Conservation (phyloP, 2,113 vertebrate species). For the Salminus brasiliensis region DNA sequence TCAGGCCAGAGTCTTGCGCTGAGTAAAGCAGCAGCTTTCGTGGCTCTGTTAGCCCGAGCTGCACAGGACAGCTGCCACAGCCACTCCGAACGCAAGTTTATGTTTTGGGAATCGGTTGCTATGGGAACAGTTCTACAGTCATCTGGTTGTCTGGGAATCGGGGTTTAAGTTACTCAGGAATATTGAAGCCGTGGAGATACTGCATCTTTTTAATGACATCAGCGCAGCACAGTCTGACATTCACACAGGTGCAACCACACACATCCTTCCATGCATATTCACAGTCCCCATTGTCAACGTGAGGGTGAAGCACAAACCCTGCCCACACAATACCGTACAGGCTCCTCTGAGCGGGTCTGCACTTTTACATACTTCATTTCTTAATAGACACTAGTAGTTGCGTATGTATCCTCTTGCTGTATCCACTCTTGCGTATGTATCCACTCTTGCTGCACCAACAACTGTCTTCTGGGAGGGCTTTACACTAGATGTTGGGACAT, state of each 20-base stretch:
- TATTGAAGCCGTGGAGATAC: neutral
- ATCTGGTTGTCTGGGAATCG: neutral
- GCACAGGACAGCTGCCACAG: neutral
- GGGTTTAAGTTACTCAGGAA: neutral
- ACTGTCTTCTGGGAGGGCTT: no score
- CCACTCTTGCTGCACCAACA: no score
- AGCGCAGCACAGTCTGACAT: neutral
- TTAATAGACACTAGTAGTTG: no score
- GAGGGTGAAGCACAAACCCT: no score
- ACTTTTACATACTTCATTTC: no score
- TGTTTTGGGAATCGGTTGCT: slow-evolving; percentile 11
- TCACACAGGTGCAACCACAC: neutral
- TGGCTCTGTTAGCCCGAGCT: neutral
- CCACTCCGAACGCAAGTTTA: neutral
- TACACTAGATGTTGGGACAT: no score
- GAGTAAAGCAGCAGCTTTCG: neutral
- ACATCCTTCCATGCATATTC: neutral
- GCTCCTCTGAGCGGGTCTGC: no score
- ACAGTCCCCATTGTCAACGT: neutral
- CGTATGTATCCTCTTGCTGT: no score
- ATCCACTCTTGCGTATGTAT: no score
- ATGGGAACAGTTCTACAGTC: neutral
- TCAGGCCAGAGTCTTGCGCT: neutral
- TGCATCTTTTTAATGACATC: neutral
- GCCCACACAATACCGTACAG: no score